Base-by-base conservation (phyloP, 2,797 vertebrate genomes). In the Characodon lateralis region DNA sequence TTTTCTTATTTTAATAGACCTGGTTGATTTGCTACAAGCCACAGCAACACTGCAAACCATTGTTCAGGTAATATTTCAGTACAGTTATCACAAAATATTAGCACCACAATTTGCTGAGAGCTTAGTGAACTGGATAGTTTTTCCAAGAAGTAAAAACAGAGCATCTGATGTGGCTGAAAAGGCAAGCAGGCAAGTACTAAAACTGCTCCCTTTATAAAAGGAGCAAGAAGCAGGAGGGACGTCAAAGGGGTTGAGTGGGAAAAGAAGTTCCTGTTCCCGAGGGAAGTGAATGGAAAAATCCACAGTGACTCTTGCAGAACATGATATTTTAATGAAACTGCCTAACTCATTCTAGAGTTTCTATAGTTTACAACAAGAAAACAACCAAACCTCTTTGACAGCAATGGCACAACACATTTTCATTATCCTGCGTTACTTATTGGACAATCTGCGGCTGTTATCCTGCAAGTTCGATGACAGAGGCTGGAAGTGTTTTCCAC, bases 401-500 rank as follows among this genome's bases (percentile, higher is more conserved):
- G 26, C 16, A 26, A 61, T 8, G 8, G 50, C 5, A 4, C 65
- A 78, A 51, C 43, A 73, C 3, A 59, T 73, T 8, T 31, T 51
- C 7, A 39, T 58, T 51, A 28, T 72, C 39, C 14, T 10, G 3
- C 10, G 3, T 55, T 50, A 18, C 56, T 71, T 20, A 39, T 41
- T 41, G 28, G 56, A n/a, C 16, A 51, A 48, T 65, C 56, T 72
- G 24, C 1, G 16, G 61, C 2, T 16, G 14, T 28, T 28, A 74
- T 71, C 20, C 63, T 72, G 66, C 50, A 24, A 43, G 66, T 59
- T 75, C 63, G 6, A 66, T 41, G 35, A 66, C 35, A 0, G 6
- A 66, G 18, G 3, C 39, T 41, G 35, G 12, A 41, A 61, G 13
- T 43, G 66, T 58, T 74, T 78, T 80, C 61, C 77, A 77, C 72